Evolutionary conservation across 2,888 invertebrate genomes (phyloP).

Genomic region (Polydrusus tereticollis): DNA sequence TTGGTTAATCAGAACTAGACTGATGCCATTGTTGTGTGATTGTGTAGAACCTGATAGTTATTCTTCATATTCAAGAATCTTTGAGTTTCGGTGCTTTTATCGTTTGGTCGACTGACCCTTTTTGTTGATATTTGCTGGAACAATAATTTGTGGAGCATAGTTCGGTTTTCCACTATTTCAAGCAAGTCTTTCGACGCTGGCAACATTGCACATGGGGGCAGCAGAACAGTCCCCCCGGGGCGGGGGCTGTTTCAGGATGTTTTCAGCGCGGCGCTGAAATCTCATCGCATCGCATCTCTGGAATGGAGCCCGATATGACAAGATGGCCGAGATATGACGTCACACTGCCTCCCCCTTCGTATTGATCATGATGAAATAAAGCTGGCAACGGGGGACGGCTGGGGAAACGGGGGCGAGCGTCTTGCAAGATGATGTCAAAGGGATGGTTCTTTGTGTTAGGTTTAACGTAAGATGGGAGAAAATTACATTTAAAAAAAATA

Average conservation of each 20-base stretch:
- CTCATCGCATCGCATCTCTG: slow-evolving; percentile 64
- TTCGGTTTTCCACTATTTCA: neutral
- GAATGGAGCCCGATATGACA: slow-evolving; percentile 68
- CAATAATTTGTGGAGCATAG: neutral
- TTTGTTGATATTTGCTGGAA: too few species aligned
- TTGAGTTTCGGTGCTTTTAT: too few species aligned
- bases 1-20: too few species aligned
- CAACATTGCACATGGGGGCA: slow-evolving; percentile 29
- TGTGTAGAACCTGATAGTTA: too few species aligned
- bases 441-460: neutral
- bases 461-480: slow-evolving; percentile 59
- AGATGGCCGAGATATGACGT: slow-evolving; percentile 70
- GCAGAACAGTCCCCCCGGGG: slow-evolving; percentile 41
- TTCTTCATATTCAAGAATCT: too few species aligned
- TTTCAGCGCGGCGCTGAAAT: slow-evolving; percentile 60
- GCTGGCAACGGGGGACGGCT: slow-evolving; percentile 33
- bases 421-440: slow-evolving; percentile 28
- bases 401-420: slow-evolving; percentile 15
- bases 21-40: too few species aligned
- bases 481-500: neutral
- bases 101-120: too few species aligned
- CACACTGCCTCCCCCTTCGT: slow-evolving; percentile 63
- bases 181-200: neutral
- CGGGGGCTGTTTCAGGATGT: slow-evolving; percentile 58
- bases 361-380: slow-evolving; percentile 65